These are phyloP conservation scores for Ennomos fuscantarius DNA, from an alignment of 2,888 invertebrate species.

Conservation along the genomic window DNA sequence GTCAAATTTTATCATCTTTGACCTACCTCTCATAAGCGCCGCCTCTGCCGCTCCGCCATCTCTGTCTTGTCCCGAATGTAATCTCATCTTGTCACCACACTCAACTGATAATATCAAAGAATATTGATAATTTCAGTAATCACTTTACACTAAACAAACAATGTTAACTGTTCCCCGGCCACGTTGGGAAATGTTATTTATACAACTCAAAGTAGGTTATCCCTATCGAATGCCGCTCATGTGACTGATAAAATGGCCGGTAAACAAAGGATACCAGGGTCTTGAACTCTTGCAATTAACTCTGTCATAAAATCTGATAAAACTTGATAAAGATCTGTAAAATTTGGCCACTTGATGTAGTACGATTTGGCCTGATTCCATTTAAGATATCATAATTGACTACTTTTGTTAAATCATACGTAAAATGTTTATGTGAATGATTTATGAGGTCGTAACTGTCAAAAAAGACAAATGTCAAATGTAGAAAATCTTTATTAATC, in stretches of 20 bases:
- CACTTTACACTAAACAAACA: constrained; percentile 25
- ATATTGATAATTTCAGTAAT: constrained; percentile 42
- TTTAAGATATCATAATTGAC: constrained; percentile 1
- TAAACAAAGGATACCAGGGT: constrained; percentile 54
- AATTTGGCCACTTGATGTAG: constrained; percentile 16
- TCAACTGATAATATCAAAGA: constrained; percentile 39
- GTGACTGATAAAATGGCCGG: constrained; percentile 70
- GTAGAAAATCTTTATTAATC: too few relatives aligned
- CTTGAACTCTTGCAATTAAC: constrained; percentile 40
- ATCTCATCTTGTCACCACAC: constrained; percentile 59
- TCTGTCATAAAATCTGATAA: constrained; percentile 40
- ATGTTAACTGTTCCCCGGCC: constrained; percentile 52
- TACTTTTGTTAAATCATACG: too few relatives aligned
- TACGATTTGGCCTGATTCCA: constrained; percentile 9
- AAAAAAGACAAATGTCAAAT: too few relatives aligned
- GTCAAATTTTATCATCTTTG: constrained; percentile 2
- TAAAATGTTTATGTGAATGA: too few relatives aligned
- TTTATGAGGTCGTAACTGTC: too few relatives aligned
- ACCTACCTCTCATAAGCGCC: constrained; percentile 58
- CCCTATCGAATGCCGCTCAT: constrained; percentile 67
- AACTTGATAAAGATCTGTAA: constrained; percentile 37
- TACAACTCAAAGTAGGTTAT: constrained; percentile 78
- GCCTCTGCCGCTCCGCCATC: constrained; percentile 74
- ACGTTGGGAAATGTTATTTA: constrained; percentile 69
- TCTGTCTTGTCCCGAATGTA: constrained; percentile 72